Percentiles rank a stretch among this genome's conserved stretches.
phyloP scores from a whole-genome alignment of 30 jellyfish, hydroid and myxozoan species.

The Sanderia malayensis region DNA sequence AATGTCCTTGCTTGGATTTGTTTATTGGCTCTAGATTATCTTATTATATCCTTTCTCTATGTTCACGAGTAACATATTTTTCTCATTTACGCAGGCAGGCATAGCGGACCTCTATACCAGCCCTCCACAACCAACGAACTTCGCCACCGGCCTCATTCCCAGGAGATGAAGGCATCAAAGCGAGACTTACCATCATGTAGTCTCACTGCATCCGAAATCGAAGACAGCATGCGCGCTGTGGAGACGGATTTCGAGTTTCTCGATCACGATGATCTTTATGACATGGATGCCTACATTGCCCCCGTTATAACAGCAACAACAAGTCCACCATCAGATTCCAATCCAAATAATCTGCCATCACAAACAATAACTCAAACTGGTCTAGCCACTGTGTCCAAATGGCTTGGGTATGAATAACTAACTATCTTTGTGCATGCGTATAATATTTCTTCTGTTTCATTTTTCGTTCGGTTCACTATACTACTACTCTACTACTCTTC shows the following conservation, averaged over 20 bases:
- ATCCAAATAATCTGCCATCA: background rate
- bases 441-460: too few relatives aligned
- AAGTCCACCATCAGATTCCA: background rate
- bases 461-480: too few relatives aligned
- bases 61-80: too few relatives aligned
- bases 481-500: too few relatives aligned
- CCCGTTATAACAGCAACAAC: background rate
- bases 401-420: background rate
- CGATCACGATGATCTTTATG: constrained; percentile 49
- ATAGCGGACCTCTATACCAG: background rate
- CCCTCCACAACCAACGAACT: background rate
- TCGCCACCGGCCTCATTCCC: constrained; percentile 1
- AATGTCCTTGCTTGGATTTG: background rate
- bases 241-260: constrained; percentile 60
- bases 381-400: constrained; percentile 40
- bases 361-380: constrained; percentile 37
- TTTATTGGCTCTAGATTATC: background rate
- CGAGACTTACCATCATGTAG: background rate
- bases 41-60: too few relatives aligned
- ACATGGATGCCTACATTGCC: constrained; percentile 1
- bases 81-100: background rate
- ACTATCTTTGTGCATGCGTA: too few relatives aligned
- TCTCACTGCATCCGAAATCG: background rate
- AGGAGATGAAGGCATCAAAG: background rate
- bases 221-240: constrained; percentile 31